Evolutionary conservation across 2,888 invertebrate species (phyloP).

Genomic region (Amblyjoppa proteus): DNA sequence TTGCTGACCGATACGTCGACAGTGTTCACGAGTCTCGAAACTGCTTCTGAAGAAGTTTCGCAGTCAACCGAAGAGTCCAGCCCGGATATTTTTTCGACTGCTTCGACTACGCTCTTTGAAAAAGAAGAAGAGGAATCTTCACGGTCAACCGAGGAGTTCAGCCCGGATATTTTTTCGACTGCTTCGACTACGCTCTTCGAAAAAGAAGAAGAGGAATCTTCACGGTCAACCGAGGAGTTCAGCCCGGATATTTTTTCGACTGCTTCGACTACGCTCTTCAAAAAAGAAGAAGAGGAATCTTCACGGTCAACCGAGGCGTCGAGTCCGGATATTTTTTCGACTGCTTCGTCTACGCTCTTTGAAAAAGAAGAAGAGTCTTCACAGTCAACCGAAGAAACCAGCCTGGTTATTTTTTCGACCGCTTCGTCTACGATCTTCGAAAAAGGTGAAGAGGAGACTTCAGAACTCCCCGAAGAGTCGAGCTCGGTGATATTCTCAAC

Average conservation of each 20-base stretch:
- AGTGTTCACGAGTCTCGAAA: background rate
- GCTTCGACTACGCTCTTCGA: background rate
- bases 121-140: background rate
- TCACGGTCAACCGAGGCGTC: background rate
- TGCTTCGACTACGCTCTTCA: background rate
- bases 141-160: background rate
- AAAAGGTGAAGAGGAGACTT: background rate
- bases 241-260: background rate
- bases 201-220: background rate
- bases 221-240: background rate
- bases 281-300: background rate
- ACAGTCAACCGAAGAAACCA: background rate
- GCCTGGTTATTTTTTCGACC: background rate
- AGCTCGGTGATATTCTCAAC: background rate
- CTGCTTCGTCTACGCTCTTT: background rate
- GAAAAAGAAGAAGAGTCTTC: background rate
- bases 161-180: background rate
- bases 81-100: background rate
- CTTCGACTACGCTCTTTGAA: background rate
- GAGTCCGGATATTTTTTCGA: background rate
- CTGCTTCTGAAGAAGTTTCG: background rate
- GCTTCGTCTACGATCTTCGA: background rate
- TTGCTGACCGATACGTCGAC: background rate
- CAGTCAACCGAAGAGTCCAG: conserved; percentile 1
- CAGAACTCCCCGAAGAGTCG: background rate